Evolutionary conservation across 2,888 invertebrate species (phyloP).

Genomic region (Lasioglossum pauxillum): DNA sequence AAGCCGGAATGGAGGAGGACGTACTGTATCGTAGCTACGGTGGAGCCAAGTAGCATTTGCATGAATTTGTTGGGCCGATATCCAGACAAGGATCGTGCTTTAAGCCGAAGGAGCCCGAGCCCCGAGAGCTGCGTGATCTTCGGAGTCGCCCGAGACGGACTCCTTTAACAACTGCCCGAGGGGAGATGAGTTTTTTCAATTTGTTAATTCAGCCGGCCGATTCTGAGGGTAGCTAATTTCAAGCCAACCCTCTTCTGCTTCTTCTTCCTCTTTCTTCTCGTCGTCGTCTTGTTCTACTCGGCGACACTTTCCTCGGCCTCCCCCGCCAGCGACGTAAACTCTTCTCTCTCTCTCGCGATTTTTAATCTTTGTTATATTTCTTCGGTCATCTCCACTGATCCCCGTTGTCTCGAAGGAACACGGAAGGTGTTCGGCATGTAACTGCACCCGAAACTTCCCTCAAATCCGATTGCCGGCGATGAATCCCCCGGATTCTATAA

Average conservation of each 20-base stretch:
- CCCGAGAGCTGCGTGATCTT: constrained; percentile 34
- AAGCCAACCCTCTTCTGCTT: constrained; percentile 64
- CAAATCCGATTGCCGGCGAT: constrained; percentile 68
- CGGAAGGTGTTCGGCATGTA: background rate
- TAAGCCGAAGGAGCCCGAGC: constrained; percentile 68
- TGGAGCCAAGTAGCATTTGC: constrained; percentile 78
- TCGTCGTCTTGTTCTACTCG: constrained; percentile 4
- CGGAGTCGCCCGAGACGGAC: constrained; percentile 47
- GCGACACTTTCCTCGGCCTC: constrained; percentile 56
- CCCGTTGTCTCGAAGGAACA: constrained; percentile 12
- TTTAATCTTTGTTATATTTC: constrained; percentile 77
- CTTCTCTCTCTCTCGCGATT: constrained; percentile 56
- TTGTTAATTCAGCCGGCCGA: constrained; percentile 81
- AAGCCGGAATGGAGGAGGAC: constrained; percentile 39
- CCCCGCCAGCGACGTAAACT: constrained; percentile 36
- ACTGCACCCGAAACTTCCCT: constrained; percentile 37
- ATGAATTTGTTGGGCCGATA: constrained; percentile 80
- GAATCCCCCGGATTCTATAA: constrained; percentile 66
- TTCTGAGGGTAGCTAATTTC: constrained; percentile 82
- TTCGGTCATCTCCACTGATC: constrained; percentile 43
- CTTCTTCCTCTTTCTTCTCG: background rate
- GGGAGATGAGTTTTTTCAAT: constrained; percentile 80
- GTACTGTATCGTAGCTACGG: constrained; percentile 69
- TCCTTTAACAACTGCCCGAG: constrained; percentile 73
- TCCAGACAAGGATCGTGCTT: constrained; percentile 73